phyloP scores from a whole-genome alignment of 2,888 invertebrate genomes.

The Cyaniris semiargus region DNA sequence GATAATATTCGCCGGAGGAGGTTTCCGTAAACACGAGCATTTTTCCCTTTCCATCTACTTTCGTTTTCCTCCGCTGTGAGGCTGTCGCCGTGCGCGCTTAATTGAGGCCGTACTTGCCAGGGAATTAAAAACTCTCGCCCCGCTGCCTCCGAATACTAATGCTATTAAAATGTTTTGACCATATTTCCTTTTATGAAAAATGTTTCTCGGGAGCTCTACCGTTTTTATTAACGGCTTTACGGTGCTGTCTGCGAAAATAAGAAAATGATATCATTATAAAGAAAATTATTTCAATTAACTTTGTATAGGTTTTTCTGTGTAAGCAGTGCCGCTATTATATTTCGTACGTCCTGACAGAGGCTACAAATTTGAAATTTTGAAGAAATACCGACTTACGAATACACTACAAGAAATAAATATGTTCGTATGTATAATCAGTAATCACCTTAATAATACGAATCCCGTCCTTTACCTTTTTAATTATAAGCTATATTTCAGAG shows the following conservation, averaged over 20 bases:
- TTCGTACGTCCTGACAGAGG: neutral
- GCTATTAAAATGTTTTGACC: slow-evolving; percentile 67
- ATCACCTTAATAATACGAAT: neutral
- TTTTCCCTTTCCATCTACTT: slow-evolving; percentile 67
- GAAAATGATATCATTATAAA: neutral
- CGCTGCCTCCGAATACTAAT: slow-evolving; percentile 70
- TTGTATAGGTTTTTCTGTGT: neutral
- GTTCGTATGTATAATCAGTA: neutral
- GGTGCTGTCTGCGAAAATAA: neutral
- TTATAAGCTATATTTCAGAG: neutral
- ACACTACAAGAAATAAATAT: too few species aligned
- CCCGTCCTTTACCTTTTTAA: neutral
- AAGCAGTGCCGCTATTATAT: neutral
- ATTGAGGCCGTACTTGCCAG: slow-evolving; percentile 74
- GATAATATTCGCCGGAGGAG: slow-evolving; percentile 79
- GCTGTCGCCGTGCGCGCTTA: slow-evolving; percentile 70
- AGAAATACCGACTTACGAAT: neutral
- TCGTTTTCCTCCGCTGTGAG: slow-evolving; percentile 70
- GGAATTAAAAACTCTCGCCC: slow-evolving; percentile 76
- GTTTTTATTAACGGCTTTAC: slow-evolving; percentile 6
- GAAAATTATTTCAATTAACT: slow-evolving; percentile 2
- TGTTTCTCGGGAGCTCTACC: slow-evolving; percentile 47
- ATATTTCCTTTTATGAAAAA: slow-evolving; percentile 61
- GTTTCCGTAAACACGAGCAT: slow-evolving; percentile 77
- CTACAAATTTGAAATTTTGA: neutral